Percentiles rank a stretch among this genome's conserved stretches.
These are phyloP conservation scores for Lasioglossum leucozonium DNA, from an alignment of 2,888 invertebrate genomes.

Conservation along the genomic window DNA sequence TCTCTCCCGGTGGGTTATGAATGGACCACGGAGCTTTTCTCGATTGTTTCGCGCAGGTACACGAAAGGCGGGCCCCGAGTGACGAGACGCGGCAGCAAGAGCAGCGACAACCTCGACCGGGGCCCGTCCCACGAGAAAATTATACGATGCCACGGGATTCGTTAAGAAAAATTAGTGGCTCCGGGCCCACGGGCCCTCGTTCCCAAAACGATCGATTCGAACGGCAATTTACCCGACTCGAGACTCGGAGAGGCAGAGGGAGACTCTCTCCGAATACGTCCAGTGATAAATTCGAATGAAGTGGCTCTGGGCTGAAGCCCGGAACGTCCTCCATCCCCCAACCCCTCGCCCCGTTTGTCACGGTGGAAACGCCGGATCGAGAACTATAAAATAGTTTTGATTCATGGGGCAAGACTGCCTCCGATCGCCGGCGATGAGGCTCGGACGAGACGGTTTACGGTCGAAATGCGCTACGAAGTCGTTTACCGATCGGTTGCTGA, in stretches of 20 bases:
- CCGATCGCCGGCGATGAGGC: background rate
- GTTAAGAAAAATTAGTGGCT: conserved; percentile 55
- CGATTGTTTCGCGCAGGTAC: conserved; percentile 67
- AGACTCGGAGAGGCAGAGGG: background rate
- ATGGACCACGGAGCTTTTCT: conserved; percentile 71
- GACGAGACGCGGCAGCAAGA: conserved; percentile 17
- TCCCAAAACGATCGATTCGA: conserved; percentile 38
- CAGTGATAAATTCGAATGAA: conserved; percentile 43
- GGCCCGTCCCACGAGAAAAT: conserved; percentile 43
- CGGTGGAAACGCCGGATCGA: background rate
- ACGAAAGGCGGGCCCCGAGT: conserved; percentile 15
- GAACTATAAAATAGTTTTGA: conserved; percentile 1
- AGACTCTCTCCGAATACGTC: background rate
- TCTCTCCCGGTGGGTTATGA: conserved; percentile 72
- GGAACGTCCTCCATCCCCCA: background rate
- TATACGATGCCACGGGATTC: conserved; percentile 52
- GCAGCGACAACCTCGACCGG: conserved; percentile 41
- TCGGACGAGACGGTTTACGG: background rate
- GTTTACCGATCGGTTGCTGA: background rate
- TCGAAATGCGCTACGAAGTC: background rate
- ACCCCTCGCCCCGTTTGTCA: background rate
- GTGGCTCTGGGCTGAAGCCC: background rate
- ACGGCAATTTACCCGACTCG: conserved; percentile 27
- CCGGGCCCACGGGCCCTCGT: conserved; percentile 36
- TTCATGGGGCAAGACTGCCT: background rate